phyloP scores from a whole-genome alignment of 2,797 vertebrate genomes.

The Microchirus variegatus region DNA sequence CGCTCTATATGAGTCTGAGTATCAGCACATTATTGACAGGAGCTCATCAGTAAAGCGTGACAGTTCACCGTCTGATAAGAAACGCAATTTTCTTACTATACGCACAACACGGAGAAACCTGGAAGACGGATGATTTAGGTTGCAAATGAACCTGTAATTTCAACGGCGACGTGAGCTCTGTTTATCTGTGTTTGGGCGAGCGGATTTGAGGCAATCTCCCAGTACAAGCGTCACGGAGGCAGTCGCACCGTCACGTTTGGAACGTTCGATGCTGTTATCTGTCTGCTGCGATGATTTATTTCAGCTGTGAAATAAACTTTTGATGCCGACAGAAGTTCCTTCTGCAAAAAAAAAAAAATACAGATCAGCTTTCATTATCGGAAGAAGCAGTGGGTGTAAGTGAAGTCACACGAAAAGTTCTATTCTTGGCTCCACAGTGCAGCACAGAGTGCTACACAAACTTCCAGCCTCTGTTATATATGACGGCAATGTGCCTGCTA shows the following conservation, averaged over 20 bases:
- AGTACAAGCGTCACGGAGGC: conserved; percentile 9
- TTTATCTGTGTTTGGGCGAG: conserved; percentile 49
- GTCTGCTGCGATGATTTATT: not conserved
- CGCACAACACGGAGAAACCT: conserved; percentile 4
- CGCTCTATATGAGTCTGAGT: conserved; percentile 11
- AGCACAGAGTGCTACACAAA: too few relatives aligned
- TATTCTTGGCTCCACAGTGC: too few relatives aligned
- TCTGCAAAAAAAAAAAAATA: too few relatives aligned
- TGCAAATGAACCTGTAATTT: conserved; percentile 25
- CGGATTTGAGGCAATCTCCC: conserved; percentile 11
- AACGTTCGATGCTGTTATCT: conserved; percentile 5
- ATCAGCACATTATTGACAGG: conserved; percentile 5
- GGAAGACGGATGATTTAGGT: conserved; percentile 6
- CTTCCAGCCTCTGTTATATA: too few relatives aligned
- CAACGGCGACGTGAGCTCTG: conserved; percentile 13
- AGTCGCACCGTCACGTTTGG: not conserved
- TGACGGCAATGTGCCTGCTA: too few relatives aligned
- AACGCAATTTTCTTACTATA: conserved; percentile 38
- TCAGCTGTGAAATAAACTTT: too few relatives aligned
- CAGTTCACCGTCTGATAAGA: conserved; percentile 30
- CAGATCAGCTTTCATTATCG: too few relatives aligned
- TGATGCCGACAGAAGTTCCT: too few relatives aligned
- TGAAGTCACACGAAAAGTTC: too few relatives aligned
- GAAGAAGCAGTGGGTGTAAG: too few relatives aligned
- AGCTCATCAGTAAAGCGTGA: conserved; percentile 9